Evolutionary conservation across 2,797 vertebrate species (phyloP).

Genomic region (Acridotheres tristis): DNA sequence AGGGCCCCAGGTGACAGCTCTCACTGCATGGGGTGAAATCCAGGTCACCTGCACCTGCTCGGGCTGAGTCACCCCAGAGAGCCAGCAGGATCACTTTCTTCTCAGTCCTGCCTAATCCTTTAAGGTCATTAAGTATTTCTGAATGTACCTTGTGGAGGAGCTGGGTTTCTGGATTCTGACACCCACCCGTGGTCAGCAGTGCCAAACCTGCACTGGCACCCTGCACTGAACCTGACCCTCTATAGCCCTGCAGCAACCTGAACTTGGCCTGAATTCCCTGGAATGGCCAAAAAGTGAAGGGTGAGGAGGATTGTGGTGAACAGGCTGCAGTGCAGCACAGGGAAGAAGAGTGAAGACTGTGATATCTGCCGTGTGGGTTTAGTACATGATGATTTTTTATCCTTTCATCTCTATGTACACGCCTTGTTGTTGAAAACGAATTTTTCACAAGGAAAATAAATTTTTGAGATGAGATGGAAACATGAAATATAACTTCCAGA

Average conservation of each 20-base stretch:
- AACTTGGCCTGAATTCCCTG: rapidly evolving
- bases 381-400: background rate
- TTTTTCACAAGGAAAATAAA: background rate
- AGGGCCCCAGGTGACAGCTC: background rate
- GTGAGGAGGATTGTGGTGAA: background rate
- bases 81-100: background rate
- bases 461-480: background rate
- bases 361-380: background rate
- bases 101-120: background rate
- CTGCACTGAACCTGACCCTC: background rate
- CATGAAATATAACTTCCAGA: background rate
- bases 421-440: background rate
- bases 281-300: background rate
- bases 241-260: rapidly evolving
- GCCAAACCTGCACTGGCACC: background rate
- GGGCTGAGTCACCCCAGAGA: background rate
- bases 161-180: background rate
- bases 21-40: background rate
- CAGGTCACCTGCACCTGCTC: too few relatives aligned
- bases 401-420: background rate
- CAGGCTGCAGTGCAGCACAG: background rate
- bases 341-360: background rate
- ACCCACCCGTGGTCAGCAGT: rapidly evolving
- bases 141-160: rapidly evolving
- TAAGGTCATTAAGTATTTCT: background rate